Evolutionary conservation across 92 coral and sea anemone species (phyloP), one percentile per base, ranked within the genome.

Genomic region (Phenganax stokvisi): DNA sequence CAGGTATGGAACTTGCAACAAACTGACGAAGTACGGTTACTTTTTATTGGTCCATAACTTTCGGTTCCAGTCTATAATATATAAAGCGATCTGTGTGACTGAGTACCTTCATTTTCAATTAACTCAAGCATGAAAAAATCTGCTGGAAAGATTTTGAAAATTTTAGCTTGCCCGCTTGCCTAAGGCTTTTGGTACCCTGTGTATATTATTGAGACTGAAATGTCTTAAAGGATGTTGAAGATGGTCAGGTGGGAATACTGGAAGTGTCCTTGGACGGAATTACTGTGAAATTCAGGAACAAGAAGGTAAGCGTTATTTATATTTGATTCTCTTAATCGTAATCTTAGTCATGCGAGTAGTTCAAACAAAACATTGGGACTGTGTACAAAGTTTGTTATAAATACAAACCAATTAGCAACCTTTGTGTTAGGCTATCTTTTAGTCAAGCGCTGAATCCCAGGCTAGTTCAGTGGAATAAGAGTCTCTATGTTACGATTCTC

Each of bases 231-330:
- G 97, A 94, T 72, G 89, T 94, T 57, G 86, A 84, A 51, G 89
- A 89, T n/a, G 79, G 81, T n/a, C 97, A 94, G 74, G 85, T 86
- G 4, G 98, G 98, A 1, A 80, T 85, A 7, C 84, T 94, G 10
- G 97, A 94, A 83, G 98, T 94, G 15, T 92, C 98, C n/a, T 92
- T 94, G 3, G 98, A 94, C 72, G 98, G 98, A 53, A 90, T 94
- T n/a, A 97, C 97, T 13, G 89, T 94, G 57, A 94, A 92, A 74
- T 94, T 94, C 86, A 83, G 85, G 31, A 93, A 90, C 8, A 91
- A 90, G 72, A 86, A 91, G 84, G 97, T 93, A 77, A 65, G 85
- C 68, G 53, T 29, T 12, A 1, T 13, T 20, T 13, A 59, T 20
- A 59, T 59, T 20, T 13, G 16, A 13, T 13, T 59, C n/a, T 59